Conservation (phyloP, 1,140 invertebrate species). For the Leptopilina clavipes region DNA sequence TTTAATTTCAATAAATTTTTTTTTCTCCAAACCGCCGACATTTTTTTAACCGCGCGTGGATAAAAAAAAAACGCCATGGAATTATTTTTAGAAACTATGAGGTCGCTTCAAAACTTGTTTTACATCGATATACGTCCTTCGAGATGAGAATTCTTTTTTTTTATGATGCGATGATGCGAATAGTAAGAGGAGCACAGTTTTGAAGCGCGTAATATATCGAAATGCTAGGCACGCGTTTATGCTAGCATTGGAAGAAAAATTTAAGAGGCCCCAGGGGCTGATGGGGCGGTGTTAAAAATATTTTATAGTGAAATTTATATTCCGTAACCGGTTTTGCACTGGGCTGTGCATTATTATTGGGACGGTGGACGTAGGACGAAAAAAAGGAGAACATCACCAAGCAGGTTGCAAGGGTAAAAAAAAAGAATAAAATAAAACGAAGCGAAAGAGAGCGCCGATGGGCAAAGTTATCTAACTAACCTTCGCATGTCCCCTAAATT, state of each 20-base stretch:
- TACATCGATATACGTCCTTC: constrained; percentile 12
- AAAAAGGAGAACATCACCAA: not conserved
- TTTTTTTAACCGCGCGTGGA: too few relatives aligned
- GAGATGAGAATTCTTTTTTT: constrained; percentile 9
- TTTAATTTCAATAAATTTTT: too few relatives aligned
- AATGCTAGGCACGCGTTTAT: constrained; percentile 31
- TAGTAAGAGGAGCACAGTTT: constrained; percentile 21
- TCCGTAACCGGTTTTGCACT: constrained; percentile 45
- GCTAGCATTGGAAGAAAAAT: constrained; percentile 8
- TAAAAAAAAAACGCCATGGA: not conserved
- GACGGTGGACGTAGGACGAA: not conserved
- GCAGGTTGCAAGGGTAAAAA: constrained; percentile 37
- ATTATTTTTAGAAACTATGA: constrained; percentile 30
- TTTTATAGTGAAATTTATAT: constrained; percentile 50
- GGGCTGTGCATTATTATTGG: constrained; percentile 35
- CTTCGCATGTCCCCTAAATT: constrained; percentile 29
- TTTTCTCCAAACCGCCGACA: too few relatives aligned
- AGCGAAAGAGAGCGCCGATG: constrained; percentile 34
- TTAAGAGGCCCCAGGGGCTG: constrained; percentile 23
- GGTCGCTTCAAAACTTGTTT: constrained; percentile 5
- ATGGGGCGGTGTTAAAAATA: constrained; percentile 40
- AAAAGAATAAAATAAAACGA: not conserved
- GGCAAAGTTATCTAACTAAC: constrained; percentile 31
- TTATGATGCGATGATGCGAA: not conserved
- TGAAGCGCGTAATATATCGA: constrained; percentile 19